phyloP scores from a whole-genome alignment of 2,797 vertebrate species.

The Leptodactylus fallax region DNA sequence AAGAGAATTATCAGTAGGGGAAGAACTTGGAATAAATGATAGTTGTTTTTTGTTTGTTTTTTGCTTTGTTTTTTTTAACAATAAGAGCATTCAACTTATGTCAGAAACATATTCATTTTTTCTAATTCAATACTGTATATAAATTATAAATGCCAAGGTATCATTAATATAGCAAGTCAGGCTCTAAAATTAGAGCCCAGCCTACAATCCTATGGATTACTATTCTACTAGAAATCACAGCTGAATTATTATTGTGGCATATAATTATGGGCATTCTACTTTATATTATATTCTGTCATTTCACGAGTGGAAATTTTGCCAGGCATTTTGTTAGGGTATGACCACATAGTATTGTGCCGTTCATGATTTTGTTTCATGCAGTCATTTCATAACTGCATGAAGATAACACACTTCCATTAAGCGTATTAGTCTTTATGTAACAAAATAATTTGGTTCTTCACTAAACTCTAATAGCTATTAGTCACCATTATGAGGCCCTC shows the following conservation, averaged over 20 bases:
- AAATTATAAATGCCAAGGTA: too few relatives aligned
- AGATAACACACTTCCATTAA: slow-evolving; percentile 22
- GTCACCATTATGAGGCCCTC: slow-evolving; percentile 34
- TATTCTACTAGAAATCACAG: background rate
- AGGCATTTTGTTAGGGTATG: background rate
- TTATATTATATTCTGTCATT: background rate
- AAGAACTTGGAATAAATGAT: too few relatives aligned
- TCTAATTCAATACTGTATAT: too few relatives aligned
- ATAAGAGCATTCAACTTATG: too few relatives aligned
- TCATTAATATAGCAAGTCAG: too few relatives aligned
- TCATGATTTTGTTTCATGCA: background rate
- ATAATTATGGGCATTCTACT: background rate
- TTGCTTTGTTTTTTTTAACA: too few relatives aligned
- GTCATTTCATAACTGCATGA: slow-evolving; percentile 11
- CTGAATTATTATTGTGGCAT: background rate
- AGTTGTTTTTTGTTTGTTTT: too few relatives aligned
- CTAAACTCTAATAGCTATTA: slow-evolving; percentile 22
- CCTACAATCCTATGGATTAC: background rate
- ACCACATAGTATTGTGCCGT: background rate
- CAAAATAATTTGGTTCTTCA: slow-evolving; percentile 31
- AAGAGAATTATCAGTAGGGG: too few relatives aligned
- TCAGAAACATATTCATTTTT: too few relatives aligned
- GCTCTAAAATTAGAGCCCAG: too few relatives aligned
- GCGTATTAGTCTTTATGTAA: background rate
- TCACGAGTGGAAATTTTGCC: background rate